Conservation (phyloP, 2,797 vertebrate species). For the Sibirionetta formosa region DNA sequence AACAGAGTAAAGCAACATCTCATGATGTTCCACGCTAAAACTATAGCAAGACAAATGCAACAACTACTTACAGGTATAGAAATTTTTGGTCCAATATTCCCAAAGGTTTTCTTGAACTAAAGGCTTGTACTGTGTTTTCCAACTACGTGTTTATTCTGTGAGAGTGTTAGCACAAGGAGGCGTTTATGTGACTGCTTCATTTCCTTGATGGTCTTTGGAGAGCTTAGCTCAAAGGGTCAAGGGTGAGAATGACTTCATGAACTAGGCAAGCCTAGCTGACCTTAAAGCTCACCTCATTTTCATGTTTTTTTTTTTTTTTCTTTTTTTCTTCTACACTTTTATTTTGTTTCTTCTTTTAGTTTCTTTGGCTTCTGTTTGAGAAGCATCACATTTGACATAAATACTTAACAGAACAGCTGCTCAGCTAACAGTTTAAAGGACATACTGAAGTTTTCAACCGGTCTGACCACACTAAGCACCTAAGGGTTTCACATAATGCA, state of each 20-base stretch:
- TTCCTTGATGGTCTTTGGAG: not conserved
- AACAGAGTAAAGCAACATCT: not conserved
- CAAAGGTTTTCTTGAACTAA: not conserved
- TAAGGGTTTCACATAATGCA: not conserved
- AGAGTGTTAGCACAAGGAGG: not conserved
- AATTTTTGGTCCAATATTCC: not conserved
- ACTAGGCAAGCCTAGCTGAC: not conserved
- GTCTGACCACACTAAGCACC: not conserved
- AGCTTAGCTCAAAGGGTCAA: not conserved
- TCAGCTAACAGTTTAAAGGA: not conserved
- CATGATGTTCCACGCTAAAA: not conserved
- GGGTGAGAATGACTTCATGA: not conserved
- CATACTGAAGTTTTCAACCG: not conserved
- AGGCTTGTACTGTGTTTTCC: not conserved
- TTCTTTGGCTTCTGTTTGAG: not conserved
- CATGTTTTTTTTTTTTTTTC: not conserved
- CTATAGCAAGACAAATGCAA: not conserved
- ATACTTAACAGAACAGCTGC: not conserved
- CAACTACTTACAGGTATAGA: not conserved
- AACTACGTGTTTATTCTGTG: fast-evolving
- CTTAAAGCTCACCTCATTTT: not conserved
- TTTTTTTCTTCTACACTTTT: not conserved
- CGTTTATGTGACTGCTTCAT: not conserved
- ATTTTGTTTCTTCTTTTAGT: not conserved
- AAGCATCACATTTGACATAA: not conserved